Evolutionary conservation across 35 echinoderm and acorn worm species (phyloP), one percentile per base, ranked within the genome.

Genomic region (Apostichopus californicus): DNA sequence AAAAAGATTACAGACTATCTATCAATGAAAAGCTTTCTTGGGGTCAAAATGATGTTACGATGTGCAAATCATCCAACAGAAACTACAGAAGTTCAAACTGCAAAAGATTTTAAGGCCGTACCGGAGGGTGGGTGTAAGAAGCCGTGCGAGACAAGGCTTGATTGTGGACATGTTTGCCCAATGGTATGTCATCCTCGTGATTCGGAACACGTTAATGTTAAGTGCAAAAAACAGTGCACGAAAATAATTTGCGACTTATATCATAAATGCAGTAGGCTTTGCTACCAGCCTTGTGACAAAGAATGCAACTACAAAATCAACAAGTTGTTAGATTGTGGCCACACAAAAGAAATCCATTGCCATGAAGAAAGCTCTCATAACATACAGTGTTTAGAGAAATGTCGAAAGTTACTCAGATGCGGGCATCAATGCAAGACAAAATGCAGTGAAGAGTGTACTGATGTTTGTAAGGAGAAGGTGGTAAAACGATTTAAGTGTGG

Each of bases 111-210:
- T 15, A 79, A 25, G 21, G 8, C 8, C 8, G 54, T 58, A 22
- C 90, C 90, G 7, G 66, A 77, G 20, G 90, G 90, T 21, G 90
- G 90, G 8, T 91, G 90, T 80, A 10, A 54, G 3, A 80, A 53
- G 75, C 90, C 26, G 12, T 91, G 90, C 57, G 8, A 56, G 1
- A 1, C 3, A 5, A 2, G 6, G 0, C 26, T 91, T n/a, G 1
- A 14, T 57, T 91, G 90, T 9, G 90, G 90, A 3, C 90, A 91
- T 80, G 5, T 92, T 15, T 96, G 94, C 77, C 46, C 77, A n/a
- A n/a, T n/a, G n/a, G 12, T 56, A 93, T 98, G 97, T 54, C 97
- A 96, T 18, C 91, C 97, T 5, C 25, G 53, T 24, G 94, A 98
- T 52, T 46, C 22, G n/a, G 86, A 98, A 9, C 97, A 98, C 58